These are phyloP conservation scores for Dinocampus coccinellae DNA, from an alignment of 2,888 invertebrate species.

Conservation along the genomic window DNA sequence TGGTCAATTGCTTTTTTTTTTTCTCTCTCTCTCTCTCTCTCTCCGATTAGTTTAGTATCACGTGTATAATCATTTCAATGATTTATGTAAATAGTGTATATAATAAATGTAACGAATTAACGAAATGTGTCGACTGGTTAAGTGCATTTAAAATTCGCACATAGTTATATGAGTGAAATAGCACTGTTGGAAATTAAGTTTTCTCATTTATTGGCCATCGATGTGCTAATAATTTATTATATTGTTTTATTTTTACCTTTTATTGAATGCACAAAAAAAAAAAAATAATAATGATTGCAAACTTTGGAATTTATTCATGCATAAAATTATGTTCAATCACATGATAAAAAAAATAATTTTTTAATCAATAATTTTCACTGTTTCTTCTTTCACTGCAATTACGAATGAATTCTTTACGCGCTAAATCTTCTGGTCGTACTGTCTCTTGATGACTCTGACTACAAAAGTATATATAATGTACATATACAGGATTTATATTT, in stretches of 20 bases:
- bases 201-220: not conserved
- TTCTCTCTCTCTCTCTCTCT: not conserved
- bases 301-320: not conserved
- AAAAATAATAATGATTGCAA: not conserved
- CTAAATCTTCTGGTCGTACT: not conserved
- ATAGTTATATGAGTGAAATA: not conserved
- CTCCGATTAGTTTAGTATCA: not conserved
- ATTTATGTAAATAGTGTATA: conserved; percentile 53
- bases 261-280: not conserved
- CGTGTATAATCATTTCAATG: not conserved
- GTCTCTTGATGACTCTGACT: not conserved
- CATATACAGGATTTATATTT: not conserved
- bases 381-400: not conserved
- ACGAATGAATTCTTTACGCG: conserved; percentile 10
- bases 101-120: conserved; percentile 36
- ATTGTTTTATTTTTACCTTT: no score
- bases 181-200: not conserved
- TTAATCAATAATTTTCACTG: not conserved
- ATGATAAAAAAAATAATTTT: not conserved
- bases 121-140: not conserved
- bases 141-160: not conserved
- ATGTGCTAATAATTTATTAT: no score
- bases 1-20: not conserved
- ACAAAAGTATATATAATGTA: not conserved
- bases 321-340: not conserved